Conservation (phyloP, 2,888 invertebrate genomes). For the Epirrita christyi region DNA sequence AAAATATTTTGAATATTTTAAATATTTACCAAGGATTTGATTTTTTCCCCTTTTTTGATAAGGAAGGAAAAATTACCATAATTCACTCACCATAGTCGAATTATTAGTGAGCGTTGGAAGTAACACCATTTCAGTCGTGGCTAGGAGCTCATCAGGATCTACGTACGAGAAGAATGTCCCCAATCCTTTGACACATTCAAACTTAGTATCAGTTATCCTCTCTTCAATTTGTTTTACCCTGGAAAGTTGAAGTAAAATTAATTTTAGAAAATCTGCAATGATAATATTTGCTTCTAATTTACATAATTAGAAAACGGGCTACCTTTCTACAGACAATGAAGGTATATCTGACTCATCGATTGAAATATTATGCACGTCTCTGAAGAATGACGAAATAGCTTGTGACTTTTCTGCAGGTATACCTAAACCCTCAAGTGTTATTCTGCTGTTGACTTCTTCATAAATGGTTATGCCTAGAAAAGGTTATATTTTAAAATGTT, state of each 20-base stretch:
- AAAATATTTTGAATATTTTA: too few relatives aligned
- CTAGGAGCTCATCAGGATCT: conserved; percentile 51
- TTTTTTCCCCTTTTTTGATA: too few relatives aligned
- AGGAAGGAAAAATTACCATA: too few relatives aligned
- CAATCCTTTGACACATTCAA: conserved; percentile 42
- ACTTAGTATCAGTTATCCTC: conserved; percentile 19
- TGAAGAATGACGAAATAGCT: conserved; percentile 17
- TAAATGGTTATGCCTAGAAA: conserved; percentile 20
- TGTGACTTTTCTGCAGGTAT: conserved; percentile 10
- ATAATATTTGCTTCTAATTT: neutral
- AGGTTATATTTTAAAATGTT: neutral
- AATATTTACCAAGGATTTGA: too few relatives aligned
- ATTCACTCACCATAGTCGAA: conserved; percentile 20
- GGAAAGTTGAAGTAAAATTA: conserved; percentile 2
- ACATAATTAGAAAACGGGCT: neutral
- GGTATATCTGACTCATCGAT: conserved; percentile 16
- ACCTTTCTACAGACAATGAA: conserved; percentile 22
- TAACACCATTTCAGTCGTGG: conserved; percentile 45
- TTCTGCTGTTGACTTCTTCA: conserved; percentile 3
- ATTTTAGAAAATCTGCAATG: neutral
- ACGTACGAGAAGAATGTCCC: conserved; percentile 47
- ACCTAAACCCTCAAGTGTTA: conserved; percentile 20
- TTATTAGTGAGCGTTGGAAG: conserved; percentile 34
- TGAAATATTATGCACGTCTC: conserved; percentile 14
- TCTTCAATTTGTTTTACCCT: conserved; percentile 43